phyloP scores from a whole-genome alignment of 1,140 invertebrate genomes.

The Drosophila takahashii region DNA sequence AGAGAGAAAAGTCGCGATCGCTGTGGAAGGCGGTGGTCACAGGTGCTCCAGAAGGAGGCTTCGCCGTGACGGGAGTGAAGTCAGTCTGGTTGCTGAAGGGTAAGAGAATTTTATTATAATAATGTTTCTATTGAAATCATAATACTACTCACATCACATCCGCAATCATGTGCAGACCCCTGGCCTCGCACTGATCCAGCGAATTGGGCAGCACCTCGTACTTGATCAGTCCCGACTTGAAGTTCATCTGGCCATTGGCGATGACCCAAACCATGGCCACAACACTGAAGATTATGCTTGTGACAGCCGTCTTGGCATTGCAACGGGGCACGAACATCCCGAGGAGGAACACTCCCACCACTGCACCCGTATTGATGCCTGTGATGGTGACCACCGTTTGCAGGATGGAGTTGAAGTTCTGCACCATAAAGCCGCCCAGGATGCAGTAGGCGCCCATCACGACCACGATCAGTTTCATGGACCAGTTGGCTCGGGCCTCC shows the following conservation, averaged over 20 bases:
- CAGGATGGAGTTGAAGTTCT: constrained; percentile 87
- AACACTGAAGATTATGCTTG: constrained; percentile 88
- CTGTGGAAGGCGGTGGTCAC: constrained; percentile 68
- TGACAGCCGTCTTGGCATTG: constrained; percentile 89
- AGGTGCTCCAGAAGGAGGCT: constrained; percentile 1
- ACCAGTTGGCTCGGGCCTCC: constrained; percentile 86
- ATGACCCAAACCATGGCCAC: constrained; percentile 91
- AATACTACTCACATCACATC: constrained; percentile 53
- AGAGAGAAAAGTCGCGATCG: constrained; percentile 85
- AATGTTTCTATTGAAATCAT: too few relatives aligned
- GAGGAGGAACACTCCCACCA: constrained; percentile 90
- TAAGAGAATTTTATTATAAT: neutral
- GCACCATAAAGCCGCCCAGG: constrained; percentile 87
- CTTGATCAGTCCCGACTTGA: constrained; percentile 86
- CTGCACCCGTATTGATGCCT: constrained; percentile 88
- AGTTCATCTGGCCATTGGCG: constrained; percentile 89
- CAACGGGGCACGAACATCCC: constrained; percentile 90
- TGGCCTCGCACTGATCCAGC: constrained; percentile 87
- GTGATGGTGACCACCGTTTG: constrained; percentile 87
- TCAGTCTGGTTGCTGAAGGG: constrained; percentile 28
- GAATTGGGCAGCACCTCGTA: constrained; percentile 86
- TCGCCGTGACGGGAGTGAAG: constrained; percentile 19
- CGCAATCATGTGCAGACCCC: constrained; percentile 52
- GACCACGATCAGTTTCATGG: constrained; percentile 88
- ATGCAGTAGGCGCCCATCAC: constrained; percentile 87